Evolutionary conservation across 1,140 invertebrate genomes (phyloP).

Genomic region (Eulimnadia texana): DNA sequence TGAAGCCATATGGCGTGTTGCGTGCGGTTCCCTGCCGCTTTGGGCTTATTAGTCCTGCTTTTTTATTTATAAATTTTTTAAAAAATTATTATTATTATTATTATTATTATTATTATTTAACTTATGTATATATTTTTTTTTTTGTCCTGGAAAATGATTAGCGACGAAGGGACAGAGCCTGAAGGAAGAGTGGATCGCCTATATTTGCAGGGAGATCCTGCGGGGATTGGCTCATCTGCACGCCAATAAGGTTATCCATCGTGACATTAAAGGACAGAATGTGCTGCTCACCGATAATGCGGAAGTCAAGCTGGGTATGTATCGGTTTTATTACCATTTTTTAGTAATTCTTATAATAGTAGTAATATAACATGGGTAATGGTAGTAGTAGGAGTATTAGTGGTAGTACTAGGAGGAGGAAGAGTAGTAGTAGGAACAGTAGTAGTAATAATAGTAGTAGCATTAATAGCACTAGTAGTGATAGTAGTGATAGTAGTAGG

Average conservation of each 20-base stretch:
- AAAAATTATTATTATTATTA: background rate
- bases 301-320: constrained; percentile 86
- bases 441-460: no score
- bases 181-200: constrained; percentile 99
- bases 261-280: constrained; percentile 99
- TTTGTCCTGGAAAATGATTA: constrained; percentile 21
- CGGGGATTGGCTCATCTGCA: constrained; percentile 94
- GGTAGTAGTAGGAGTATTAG: no score
- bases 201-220: constrained; percentile 94
- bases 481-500: no score
- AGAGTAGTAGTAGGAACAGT: no score
- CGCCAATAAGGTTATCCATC: constrained; percentile 96
- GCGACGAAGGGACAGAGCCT: constrained; percentile 91
- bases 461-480: background rate
- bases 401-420: no score
- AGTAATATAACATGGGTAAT: background rate
- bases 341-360: background rate
- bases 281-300: constrained; percentile 98
- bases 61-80: background rate
- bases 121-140: background rate
- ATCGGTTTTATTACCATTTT: constrained; percentile 18
- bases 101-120: background rate
- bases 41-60: background rate
- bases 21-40: background rate
- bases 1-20: background rate